Evolutionary conservation across 2,113 vertebrate species (phyloP), one percentile per base, ranked within the genome.

Genomic region (Eulemur macaco): DNA sequence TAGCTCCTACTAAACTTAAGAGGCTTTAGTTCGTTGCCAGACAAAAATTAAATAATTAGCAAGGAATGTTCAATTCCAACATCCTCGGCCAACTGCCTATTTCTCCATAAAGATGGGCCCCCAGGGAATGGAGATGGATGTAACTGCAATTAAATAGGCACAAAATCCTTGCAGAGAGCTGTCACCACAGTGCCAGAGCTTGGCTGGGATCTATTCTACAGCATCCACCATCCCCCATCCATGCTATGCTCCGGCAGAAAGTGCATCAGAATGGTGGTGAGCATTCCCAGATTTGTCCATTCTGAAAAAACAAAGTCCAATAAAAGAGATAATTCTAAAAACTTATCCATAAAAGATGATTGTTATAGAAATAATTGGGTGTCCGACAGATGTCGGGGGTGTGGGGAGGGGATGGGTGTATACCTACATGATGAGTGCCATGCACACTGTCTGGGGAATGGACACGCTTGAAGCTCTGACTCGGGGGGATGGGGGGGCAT

Each of bases 41-140:
- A 97, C 68, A 89, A 98, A 98, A 98, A 98, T 98, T 98, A 98
- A 98, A 97, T 98, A 97, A 98, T 98, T 98, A 98, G 98, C 97
- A 98, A 98, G 96, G 96, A 98, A 98, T 97, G 98, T 98, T 98
- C 98, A 96, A 91, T 98, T 98, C 98, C 96, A 97, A 95, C 93
- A 97, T 98, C 92, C 93, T 96, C 93, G 11, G 98, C 98, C 98
- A 98, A 98, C 94, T 97, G 95, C 97, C 90, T 97, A 83, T 98
- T 98, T 97, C 92, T 98, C 97, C 95, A 97, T 98, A 98, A 98
- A 98, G 97, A 98, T 86, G 86, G 83, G 77, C 96, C 98, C 96
- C 97, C 0, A 1, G 96, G 97, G 98, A 97, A 97, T 54, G 77
- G 76, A 94, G 74, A 95, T 80, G 80, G 90, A 80, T 80, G 50